Evolutionary conservation across 2,888 invertebrate species (phyloP), one percentile per base, ranked within the genome.

Genomic region (Drosophila parthenogenetica): DNA sequence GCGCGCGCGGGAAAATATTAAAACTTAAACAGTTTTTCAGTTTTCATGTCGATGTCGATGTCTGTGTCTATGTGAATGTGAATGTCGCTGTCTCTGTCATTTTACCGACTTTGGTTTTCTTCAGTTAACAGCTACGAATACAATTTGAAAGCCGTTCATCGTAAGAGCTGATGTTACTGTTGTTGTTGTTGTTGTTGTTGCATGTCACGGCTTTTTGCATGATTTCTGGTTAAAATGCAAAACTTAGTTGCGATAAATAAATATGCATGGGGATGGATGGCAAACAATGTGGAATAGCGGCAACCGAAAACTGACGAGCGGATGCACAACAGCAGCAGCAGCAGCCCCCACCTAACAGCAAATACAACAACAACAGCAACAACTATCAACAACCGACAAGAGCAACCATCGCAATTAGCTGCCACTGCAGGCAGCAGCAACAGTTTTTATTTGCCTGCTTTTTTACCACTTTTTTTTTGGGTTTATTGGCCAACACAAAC

Each of bases 191-290:
- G 70, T 63, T 73, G 75, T 22, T 70, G 79, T 77, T 79, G 84
- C 75, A 79, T 71, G 83, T 82, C 74, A 73, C 77, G 61, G 64
- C 67, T 79, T 88, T 83, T 78, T 82, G 84, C 86, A 74, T 85
- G 86, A 81, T 86, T 80, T 86, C 82, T 82, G 81, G 72, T 81
- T 84, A 81, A 82, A 84, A 84, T 84, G 82, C 81, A 82, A 82
- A 84, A 78, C 70, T 82, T 73, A 77, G 69, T 63, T 81, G 76
- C 84, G 71, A 84, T 84, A 85, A 85, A 83, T 85, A 85, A 85
- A 82, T 85, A 83, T 85, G 85, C 85, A 85, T 85, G 79, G 71
- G 71, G 73, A 77, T 60, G 78, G 61, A 72, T 73, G 76, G 58
- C 77, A 69, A 82, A 84, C 84, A 81, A 84, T 81, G 84, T 83